Base-by-base conservation (phyloP, 1,140 invertebrate genomes). In the Rhyzopertha dominica region DNA sequence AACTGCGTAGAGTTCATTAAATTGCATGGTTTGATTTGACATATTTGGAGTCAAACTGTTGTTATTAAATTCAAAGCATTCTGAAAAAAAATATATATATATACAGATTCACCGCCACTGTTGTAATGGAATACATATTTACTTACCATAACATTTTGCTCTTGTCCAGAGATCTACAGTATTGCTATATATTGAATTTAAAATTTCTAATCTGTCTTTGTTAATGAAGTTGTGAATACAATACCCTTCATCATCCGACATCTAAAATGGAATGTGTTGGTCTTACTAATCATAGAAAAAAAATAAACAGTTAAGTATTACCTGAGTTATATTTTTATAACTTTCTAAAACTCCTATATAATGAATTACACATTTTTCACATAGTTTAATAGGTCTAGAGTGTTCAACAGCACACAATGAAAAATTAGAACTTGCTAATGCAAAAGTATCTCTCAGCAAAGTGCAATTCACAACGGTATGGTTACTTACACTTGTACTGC, bases 61-160 rank as follows among this genome's bases (percentile, higher is more conserved):
- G 53, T 69, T 61, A 20, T 53, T 49, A 64, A 71, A 70, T 29
- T 68, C 50, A 59, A 71, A 76, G 58, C 75, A 77, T 57, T 65
- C 75, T 78, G 54, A 57, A 74, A 73, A 35, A 46, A n/a, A n/a
- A n/a, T n/a, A n/a, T n/a, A n/a, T n/a, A n/a, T n/a, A n/a, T n/a
- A n/a, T n/a, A n/a, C n/a, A n/a, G n/a, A n/a, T n/a, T n/a, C n/a
- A n/a, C n/a, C n/a, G n/a, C n/a, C n/a, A n/a, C n/a, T n/a, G n/a
- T n/a, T n/a, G n/a, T 38, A 51, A 46, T 17, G 40, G 40, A 45
- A 24, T 31, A 25, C 31, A 28, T 1, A 26, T 26, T 47, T 54
- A 69, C 60, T 53, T 64, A 77, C 76, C 69, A 62, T 74, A 66
- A 60, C 76, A 78, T 56, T 74, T 72, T 30, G 72, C 75, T 60